A percentile compares a stretch with the other conserved stretches of the same genome.
phyloP scores from a whole-genome alignment of 2,113 vertebrate genomes.

The Micronisus gabar region DNA sequence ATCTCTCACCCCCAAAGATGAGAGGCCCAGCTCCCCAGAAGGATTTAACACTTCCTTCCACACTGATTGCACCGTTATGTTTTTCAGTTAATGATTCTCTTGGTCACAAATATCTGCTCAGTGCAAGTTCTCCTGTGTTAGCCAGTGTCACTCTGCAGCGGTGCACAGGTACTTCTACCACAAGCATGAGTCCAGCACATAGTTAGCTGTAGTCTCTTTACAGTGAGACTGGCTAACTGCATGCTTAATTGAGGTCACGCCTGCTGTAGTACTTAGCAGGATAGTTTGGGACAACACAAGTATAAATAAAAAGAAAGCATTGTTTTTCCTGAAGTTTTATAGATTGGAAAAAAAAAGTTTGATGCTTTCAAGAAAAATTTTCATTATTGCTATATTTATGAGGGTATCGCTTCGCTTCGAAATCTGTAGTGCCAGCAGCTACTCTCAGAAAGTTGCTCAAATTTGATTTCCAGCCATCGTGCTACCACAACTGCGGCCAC shows the following conservation, averaged over 20 bases:
- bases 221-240: background rate
- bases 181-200: background rate
- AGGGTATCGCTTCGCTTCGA: background rate
- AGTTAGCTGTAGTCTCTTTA: background rate
- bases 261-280: background rate
- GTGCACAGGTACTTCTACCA: no score
- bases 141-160: background rate
- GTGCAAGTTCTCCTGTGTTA: background rate
- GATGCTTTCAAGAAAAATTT: background rate
- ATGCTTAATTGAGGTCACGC: background rate
- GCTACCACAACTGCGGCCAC: accelerated
- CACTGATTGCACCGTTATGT: background rate
- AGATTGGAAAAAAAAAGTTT: background rate
- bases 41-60: background rate
- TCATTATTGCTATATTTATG: accelerated
- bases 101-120: background rate
- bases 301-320: background rate
- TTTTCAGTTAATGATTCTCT: background rate
- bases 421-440: background rate
- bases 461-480: background rate
- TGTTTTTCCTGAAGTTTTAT: background rate
- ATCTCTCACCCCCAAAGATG: background rate
- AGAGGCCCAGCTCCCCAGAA: background rate
- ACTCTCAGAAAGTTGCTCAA: background rate
- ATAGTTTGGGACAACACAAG: background rate